A percentile compares a stretch with the other conserved stretches of the same genome.
phyloP scores from a whole-genome alignment of 2,797 vertebrate genomes.

The Clarias platycephalus region DNA sequence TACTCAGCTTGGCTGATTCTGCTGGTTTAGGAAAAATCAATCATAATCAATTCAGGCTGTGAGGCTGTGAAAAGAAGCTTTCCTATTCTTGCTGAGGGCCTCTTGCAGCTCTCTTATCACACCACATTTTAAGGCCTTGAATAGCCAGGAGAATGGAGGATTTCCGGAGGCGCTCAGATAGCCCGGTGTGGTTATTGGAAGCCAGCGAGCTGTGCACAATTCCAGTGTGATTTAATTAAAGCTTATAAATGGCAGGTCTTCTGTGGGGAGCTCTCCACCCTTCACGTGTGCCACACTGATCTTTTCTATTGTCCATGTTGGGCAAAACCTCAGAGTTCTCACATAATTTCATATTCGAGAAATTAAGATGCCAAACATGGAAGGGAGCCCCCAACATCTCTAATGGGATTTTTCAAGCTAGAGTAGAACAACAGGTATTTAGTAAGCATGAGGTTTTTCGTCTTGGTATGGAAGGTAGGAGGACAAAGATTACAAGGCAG shows the following conservation, averaged over 20 bases:
- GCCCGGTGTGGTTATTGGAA: conserved; percentile 55
- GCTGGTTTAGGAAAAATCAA: conserved; percentile 66
- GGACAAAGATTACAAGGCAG: neutral
- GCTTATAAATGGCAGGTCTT: conserved; percentile 56
- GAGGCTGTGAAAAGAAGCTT: conserved; percentile 45
- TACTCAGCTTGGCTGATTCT: conserved; percentile 48
- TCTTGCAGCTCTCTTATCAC: conserved; percentile 68
- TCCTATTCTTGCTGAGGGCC: conserved; percentile 50
- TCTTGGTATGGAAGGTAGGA: neutral
- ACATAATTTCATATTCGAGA: conserved; percentile 18
- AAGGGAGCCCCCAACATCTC: neutral
- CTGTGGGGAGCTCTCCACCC: conserved; percentile 30
- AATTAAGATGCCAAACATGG: conserved; percentile 23
- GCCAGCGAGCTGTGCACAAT: conserved; percentile 50
- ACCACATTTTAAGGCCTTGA: conserved; percentile 61
- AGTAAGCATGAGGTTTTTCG: conserved; percentile 23
- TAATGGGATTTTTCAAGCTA: conserved; percentile 10
- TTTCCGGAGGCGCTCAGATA: conserved; percentile 56
- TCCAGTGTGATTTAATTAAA: conserved; percentile 68
- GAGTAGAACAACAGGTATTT: neutral
- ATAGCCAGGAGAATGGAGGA: conserved; percentile 60
- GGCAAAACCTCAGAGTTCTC: conserved; percentile 11
- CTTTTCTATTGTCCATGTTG: conserved; percentile 36
- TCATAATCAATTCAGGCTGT: conserved; percentile 51
- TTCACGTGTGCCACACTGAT: conserved; percentile 45